Evolutionary conservation across 92 coral and sea anemone species (phyloP), one percentile per base, ranked within the genome.

Genomic region (Scolanthus callimorphus): DNA sequence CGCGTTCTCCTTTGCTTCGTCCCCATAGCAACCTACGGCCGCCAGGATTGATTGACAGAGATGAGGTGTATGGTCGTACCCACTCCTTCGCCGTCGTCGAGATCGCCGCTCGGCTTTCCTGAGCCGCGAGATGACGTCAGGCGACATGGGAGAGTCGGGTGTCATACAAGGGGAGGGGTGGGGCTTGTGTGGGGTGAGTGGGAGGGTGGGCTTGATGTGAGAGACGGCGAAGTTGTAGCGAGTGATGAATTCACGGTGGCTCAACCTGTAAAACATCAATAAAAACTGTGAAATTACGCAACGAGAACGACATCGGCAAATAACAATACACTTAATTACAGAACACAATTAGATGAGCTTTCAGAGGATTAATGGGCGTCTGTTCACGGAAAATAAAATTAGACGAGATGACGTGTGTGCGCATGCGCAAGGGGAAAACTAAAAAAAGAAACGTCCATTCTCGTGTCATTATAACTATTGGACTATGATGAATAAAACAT

Each of bases 181-280:
- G 23, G 11, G 25, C 24, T 31, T 19, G 47, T 20, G 17, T 6
- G 69, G 57, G 3, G 58, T 49, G 44, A 49, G 3, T 0, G 69
- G 58, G 15, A 29, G 2, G 27, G 63, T n/a, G 20, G 67, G 52
- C 25, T 62, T 69, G 53, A 57, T 57, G 34, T 67, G 64, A 23
- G 58, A 81, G 24, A 86, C 69, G n/a, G 65, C 62, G 58, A 73
- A 53, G 60, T 70, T 86, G 77, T 86, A 82, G 48, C 95, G 85
- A 46, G 63, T 77, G 34, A 82, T 88, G 58, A 86, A 86, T 46
- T 86, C 95, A 28, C 86, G 73, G 53, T 82, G 79, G 29, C 82
- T 50, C 17, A 82, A 49, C 59, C 95, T 86, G 59, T 1, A 50
- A 22, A 6, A 56, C 34, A 0, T 29, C 17, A n/a, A 0, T 25